Conservation (phyloP, 2,797 vertebrate genomes). For the Ispidina lecontei region DNA sequence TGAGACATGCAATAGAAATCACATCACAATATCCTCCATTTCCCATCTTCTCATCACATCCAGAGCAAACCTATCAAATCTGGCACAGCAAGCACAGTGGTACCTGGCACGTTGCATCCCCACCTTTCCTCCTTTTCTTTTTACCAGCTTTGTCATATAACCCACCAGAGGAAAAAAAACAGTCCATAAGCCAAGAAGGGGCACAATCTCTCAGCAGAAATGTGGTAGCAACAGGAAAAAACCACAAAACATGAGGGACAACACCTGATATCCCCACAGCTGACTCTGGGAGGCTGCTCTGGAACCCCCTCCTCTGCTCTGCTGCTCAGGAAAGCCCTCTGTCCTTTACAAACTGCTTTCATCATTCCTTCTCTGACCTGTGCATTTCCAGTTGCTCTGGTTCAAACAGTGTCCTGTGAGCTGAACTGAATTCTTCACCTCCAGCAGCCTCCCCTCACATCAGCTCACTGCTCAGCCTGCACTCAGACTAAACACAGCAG, state of each 20-base stretch:
- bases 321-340: background rate
- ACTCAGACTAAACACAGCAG: slow-evolving; percentile 9
- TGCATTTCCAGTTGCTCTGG: background rate
- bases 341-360: background rate
- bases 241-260: background rate
- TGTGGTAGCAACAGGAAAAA: background rate
- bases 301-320: background rate
- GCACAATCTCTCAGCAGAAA: background rate
- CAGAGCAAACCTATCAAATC: background rate
- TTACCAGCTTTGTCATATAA: background rate
- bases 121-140: background rate
- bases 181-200: background rate
- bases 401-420: background rate
- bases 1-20: background rate
- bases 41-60: background rate
- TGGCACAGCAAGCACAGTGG: background rate
- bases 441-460: background rate
- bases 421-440: background rate
- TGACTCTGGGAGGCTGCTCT: background rate
- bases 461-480: fast-evolving
- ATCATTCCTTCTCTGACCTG: background rate
- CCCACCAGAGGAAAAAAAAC: background rate
- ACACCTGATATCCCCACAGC: background rate
- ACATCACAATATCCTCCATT: background rate
- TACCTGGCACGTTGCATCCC: background rate